Conservation (phyloP, 2,113 vertebrate genomes). For the Pantherophis guttatus region DNA sequence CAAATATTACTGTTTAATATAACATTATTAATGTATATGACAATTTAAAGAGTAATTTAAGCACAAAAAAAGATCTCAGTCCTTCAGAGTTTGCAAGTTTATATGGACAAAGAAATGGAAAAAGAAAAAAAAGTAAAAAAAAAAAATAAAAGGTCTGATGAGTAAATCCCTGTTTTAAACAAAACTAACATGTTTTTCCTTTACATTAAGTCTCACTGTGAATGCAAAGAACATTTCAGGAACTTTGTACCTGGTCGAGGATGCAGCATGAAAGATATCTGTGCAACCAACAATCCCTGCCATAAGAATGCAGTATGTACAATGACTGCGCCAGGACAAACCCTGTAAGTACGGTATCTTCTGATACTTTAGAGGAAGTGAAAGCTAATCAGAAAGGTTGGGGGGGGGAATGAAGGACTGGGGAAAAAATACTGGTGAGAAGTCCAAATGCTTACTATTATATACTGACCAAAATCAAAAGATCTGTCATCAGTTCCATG, state of each 20-base stretch:
- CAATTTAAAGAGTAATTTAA: not conserved
- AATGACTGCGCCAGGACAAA: conserved; percentile 69
- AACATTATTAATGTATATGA: not conserved
- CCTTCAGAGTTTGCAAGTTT: not conserved
- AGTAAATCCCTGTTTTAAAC: not conserved
- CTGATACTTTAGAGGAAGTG: not conserved
- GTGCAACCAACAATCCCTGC: conserved; percentile 78
- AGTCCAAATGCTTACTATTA: not conserved
- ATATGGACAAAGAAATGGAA: not conserved
- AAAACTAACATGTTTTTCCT: not conserved
- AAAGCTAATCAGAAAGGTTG: not conserved
- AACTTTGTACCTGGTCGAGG: conserved; percentile 64
- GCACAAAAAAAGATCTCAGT: not conserved
- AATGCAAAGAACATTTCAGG: conserved; percentile 82
- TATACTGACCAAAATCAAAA: not conserved
- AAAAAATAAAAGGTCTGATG: not conserved
- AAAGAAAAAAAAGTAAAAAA: not conserved
- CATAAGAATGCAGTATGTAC: conserved; percentile 80
- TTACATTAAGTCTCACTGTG: conserved; percentile 82
- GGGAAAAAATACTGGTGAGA: not conserved
- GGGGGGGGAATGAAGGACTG: not conserved
- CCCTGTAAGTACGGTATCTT: conserved; percentile 72
- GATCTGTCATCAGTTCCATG: not conserved
- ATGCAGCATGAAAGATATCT: conserved; percentile 77
- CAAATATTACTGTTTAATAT: not conserved